These are phyloP conservation scores for Diplazon laetatorius DNA, from an alignment of 2,888 invertebrate genomes.

Conservation along the genomic window DNA sequence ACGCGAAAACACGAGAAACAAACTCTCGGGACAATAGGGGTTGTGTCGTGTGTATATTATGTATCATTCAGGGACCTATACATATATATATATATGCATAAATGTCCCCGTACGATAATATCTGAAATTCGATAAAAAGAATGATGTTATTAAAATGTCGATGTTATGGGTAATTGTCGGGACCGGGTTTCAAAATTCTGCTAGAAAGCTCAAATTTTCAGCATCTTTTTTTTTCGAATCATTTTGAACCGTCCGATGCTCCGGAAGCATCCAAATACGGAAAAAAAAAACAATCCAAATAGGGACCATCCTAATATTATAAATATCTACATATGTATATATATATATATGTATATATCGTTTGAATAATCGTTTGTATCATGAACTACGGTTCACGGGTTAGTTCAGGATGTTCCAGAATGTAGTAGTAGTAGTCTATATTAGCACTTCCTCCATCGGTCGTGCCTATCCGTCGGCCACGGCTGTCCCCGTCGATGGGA, in stretches of 20 bases:
- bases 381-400: slow-evolving; percentile 52
- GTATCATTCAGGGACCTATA: no score
- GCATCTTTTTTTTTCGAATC: no score
- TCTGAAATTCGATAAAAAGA: no score
- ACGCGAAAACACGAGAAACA: slow-evolving; percentile 16
- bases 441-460: slow-evolving; percentile 77
- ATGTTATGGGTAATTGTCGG: no score
- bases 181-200: no score
- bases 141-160: no score
- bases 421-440: slow-evolving; percentile 79
- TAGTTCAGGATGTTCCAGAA: slow-evolving; percentile 75
- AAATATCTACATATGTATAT: slow-evolving; percentile 4
- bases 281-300: no score
- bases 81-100: slow-evolving; percentile 8
- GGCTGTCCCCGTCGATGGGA: slow-evolving; percentile 43
- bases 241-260: no score
- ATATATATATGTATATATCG: slow-evolving; percentile 6
- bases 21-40: slow-evolving; percentile 30
- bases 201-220: no score
- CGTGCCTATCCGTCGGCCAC: slow-evolving; percentile 69
- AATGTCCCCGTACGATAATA: no score
- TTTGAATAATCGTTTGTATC: slow-evolving; percentile 56
- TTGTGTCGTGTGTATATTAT: not conserved
- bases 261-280: no score
- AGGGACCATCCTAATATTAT: no score